Evolutionary conservation across 1,140 invertebrate species (phyloP).

Genomic region (Frieseomelitta varia): DNA sequence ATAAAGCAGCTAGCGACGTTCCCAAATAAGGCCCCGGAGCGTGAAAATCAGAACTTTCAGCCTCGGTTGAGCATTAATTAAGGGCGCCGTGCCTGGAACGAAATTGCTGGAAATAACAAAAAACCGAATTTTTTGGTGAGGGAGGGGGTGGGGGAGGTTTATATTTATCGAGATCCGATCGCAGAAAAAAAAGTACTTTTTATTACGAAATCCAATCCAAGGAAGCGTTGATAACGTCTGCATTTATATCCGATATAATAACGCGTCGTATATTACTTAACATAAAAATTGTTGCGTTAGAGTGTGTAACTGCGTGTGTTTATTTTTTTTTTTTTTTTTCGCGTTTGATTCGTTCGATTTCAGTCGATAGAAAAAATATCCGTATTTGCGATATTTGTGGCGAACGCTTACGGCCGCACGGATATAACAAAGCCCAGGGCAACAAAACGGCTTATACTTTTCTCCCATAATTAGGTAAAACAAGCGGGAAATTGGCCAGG

Average conservation of each 20-base stretch:
- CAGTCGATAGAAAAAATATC: constrained; percentile 21
- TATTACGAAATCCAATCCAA: constrained; percentile 65
- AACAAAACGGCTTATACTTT: not conserved
- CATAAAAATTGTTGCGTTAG: constrained; percentile 37
- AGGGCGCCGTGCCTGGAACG: not conserved
- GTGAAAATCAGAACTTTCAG: constrained; percentile 18
- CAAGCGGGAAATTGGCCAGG: constrained; percentile 3
- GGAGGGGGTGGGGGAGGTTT: too few relatives aligned
- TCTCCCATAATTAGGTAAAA: constrained; percentile 4
- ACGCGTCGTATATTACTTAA: constrained; percentile 58
- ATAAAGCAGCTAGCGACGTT: constrained; percentile 19
- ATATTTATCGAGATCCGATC: constrained; percentile 16
- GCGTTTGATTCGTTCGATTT: constrained; percentile 1
- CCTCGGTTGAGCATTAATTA: constrained; percentile 12
- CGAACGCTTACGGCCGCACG: constrained; percentile 8
- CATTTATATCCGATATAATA: constrained; percentile 14
- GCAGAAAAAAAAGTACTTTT: constrained; percentile 53
- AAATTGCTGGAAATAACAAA: not conserved
- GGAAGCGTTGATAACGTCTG: constrained; percentile 25
- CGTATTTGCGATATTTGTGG: not conserved
- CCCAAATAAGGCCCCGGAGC: constrained; percentile 1
- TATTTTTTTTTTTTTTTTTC: too few relatives aligned
- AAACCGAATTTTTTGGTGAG: too few relatives aligned
- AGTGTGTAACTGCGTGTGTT: not conserved
- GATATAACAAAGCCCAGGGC: not conserved